Conservation (phyloP, 2,888 invertebrate species). For the Apamea epomidion region DNA sequence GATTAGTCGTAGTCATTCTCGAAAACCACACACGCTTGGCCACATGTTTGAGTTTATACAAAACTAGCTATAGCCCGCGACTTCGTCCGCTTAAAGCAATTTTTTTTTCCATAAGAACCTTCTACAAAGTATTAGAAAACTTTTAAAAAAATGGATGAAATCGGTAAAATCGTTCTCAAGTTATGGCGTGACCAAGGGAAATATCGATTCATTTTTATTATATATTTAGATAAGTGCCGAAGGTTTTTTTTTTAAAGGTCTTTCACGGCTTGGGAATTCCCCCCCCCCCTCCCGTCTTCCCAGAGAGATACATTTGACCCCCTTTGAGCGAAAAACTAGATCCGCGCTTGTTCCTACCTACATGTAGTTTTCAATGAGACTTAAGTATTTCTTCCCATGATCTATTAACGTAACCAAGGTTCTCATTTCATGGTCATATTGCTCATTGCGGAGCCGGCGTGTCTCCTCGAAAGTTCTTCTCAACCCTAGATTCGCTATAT, state of each 20-base stretch:
- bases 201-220: too few relatives aligned
- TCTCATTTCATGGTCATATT: neutral
- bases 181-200: too few relatives aligned
- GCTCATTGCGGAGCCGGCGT: neutral
- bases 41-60: neutral
- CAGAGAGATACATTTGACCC: neutral
- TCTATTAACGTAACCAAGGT: neutral
- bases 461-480: slow-evolving; percentile 16
- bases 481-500: neutral
- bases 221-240: too few relatives aligned
- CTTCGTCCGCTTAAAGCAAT: too few relatives aligned
- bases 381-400: neutral
- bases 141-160: too few relatives aligned
- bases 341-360: neutral
- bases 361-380: neutral
- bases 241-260: neutral
- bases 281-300: neutral
- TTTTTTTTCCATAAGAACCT: too few relatives aligned
- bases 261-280: neutral
- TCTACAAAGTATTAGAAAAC: too few relatives aligned
- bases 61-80: too few relatives aligned
- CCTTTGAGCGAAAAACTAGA: neutral
- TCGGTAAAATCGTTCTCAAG: too few relatives aligned
- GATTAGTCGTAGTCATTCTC: neutral
- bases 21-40: neutral